phyloP scores from a whole-genome alignment of 2,797 vertebrate genomes.

The Liparis tanakae region DNA sequence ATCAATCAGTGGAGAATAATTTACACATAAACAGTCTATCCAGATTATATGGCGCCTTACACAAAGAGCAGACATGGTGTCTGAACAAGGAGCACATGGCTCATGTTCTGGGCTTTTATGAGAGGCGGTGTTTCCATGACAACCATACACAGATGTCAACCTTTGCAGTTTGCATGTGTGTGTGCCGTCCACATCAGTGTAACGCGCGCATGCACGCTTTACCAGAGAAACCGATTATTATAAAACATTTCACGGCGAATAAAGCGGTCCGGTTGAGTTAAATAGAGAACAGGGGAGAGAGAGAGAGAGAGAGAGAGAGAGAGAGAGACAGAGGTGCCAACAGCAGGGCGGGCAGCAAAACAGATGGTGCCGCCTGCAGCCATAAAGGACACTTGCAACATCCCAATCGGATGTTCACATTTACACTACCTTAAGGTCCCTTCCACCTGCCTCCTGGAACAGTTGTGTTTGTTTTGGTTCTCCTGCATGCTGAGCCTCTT shows the following conservation, averaged over 20 bases:
- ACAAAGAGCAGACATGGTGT: slow-evolving; percentile 14
- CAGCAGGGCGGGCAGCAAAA: slow-evolving; percentile 8
- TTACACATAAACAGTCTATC: background rate
- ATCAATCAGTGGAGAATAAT: background rate
- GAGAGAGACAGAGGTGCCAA: background rate
- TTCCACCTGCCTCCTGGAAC: background rate
- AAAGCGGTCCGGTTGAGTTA: background rate
- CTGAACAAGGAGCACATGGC: slow-evolving; percentile 39
- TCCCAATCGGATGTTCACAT: background rate
- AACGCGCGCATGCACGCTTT: slow-evolving; percentile 2
- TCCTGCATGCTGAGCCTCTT: background rate
- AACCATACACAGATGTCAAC: slow-evolving; percentile 55
- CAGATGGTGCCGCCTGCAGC: slow-evolving; percentile 40
- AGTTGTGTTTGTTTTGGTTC: background rate
- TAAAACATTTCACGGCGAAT: slow-evolving; percentile 1
- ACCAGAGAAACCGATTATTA: background rate
- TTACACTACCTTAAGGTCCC: background rate
- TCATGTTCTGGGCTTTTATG: slow-evolving; percentile 7
- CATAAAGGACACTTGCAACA: background rate
- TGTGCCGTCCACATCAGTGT: background rate
- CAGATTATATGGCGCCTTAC: background rate
- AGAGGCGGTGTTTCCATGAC: slow-evolving; percentile 68
- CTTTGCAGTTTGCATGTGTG: background rate
- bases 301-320: background rate
- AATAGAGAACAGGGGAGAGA: slow-evolving; percentile 8